Percentiles rank a stretch among this genome's conserved stretches.
These are phyloP conservation scores for Leucopsar rothschildi DNA, from an alignment of 2,113 vertebrate genomes.

Conservation along the genomic window DNA sequence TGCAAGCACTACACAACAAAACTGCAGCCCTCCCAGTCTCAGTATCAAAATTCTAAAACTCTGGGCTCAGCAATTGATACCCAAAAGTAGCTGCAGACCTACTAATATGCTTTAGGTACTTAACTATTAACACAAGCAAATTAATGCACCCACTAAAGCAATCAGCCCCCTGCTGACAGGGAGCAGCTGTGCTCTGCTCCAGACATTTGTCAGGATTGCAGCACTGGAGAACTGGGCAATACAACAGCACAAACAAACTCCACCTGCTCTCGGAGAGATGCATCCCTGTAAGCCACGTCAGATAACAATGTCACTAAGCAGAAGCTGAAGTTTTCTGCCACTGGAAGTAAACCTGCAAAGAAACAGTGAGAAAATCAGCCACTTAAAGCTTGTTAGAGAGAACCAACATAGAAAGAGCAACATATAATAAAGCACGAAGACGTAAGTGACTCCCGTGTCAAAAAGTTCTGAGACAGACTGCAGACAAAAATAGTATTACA, in stretches of 20 bases:
- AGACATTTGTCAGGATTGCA: not conserved
- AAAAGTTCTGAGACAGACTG: not conserved
- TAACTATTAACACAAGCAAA: not conserved
- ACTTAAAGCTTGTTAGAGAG: not conserved
- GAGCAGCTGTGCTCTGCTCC: not conserved
- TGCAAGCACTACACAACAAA: not conserved
- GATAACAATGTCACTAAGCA: conserved; percentile 89
- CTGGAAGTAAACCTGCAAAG: conserved; percentile 84
- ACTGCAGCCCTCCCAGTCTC: not conserved
- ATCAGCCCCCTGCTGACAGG: not conserved
- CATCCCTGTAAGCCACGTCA: conserved; percentile 89
- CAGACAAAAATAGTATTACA: not conserved
- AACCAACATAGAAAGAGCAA: not conserved
- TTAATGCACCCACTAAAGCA: not conserved
- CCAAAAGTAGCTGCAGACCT: not conserved
- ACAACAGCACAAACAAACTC: not conserved
- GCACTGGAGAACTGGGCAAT: fast-evolving
- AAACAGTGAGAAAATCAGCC: not conserved
- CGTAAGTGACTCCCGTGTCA: not conserved
- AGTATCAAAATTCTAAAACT: not conserved
- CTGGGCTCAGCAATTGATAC: not conserved
- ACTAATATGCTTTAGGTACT: not conserved
- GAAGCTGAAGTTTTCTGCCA: conserved; percentile 96
- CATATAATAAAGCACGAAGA: not conserved
- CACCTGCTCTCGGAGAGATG: conserved; percentile 84